Conservation (phyloP, 2,888 invertebrate genomes). For the Agrochola macilenta region DNA sequence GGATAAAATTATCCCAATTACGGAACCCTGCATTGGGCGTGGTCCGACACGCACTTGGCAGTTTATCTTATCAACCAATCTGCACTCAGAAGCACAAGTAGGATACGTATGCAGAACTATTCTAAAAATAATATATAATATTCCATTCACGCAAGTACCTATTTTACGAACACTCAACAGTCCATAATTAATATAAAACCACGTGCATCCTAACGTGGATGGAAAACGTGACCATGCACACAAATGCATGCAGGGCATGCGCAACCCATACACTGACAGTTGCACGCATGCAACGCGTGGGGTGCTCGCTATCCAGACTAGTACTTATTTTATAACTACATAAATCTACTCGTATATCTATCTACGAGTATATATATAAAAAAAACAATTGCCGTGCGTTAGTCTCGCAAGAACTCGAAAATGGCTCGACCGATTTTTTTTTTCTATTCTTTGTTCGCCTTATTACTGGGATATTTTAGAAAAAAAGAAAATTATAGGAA, state of each 20-base stretch:
- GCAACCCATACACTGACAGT: neutral
- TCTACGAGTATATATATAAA: too few species aligned
- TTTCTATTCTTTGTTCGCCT: too few species aligned
- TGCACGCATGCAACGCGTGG: conserved; percentile 43
- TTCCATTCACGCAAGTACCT: conserved; percentile 19
- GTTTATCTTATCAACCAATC: neutral
- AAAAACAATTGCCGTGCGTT: too few species aligned
- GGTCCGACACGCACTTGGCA: too few species aligned
- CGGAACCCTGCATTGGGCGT: too few species aligned
- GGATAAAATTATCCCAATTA: too few species aligned
- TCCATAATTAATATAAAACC: conserved; percentile 31
- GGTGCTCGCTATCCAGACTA: conserved; percentile 2
- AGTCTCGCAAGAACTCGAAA: too few species aligned
- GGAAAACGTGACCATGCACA: conserved; percentile 40
- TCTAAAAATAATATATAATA: conserved; percentile 16
- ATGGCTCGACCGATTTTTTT: too few species aligned
- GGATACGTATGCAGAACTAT: neutral
- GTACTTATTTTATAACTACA: neutral
- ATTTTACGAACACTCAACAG: conserved; percentile 35
- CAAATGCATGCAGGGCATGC: neutral
- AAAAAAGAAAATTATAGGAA: too few species aligned
- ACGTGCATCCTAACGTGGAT: conserved; percentile 62
- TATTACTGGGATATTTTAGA: too few species aligned
- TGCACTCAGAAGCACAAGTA: neutral
- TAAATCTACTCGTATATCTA: too few species aligned